These are phyloP conservation scores for Dendroctonus ponderosae DNA, from an alignment of 1,140 invertebrate genomes.

Conservation along the genomic window DNA sequence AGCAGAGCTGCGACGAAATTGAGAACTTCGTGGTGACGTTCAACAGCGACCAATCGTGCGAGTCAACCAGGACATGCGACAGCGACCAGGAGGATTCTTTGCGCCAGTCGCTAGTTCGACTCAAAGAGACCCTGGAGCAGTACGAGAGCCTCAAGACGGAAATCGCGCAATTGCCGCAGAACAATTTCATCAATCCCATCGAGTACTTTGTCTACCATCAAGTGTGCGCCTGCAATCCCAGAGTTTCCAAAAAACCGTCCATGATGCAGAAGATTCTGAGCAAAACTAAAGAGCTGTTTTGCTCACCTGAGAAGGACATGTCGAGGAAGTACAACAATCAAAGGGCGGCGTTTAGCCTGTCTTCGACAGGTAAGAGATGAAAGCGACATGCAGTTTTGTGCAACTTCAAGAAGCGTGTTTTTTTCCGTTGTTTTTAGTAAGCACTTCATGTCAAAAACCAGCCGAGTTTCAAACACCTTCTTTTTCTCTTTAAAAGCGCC, in stretches of 20 bases:
- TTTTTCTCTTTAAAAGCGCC: too few species aligned
- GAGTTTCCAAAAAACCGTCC: constrained; percentile 21
- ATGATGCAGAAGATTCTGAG: constrained; percentile 20
- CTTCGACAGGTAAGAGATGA: too few species aligned
- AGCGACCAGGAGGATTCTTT: constrained; percentile 2
- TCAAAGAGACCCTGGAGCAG: constrained; percentile 27
- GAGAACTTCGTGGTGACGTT: constrained; percentile 12
- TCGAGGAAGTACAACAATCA: constrained; percentile 11
- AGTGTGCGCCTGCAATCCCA: constrained; percentile 20
- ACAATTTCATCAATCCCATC: constrained; percentile 11
- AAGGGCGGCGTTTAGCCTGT: neutral
- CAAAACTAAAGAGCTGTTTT: constrained; percentile 24
- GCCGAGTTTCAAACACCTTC: too few species aligned
- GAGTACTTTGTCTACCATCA: constrained; percentile 33
- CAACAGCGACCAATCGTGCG: constrained; percentile 1
- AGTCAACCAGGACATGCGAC: neutral
- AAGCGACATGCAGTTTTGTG: too few species aligned
- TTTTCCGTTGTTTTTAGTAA: too few species aligned
- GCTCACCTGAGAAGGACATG: constrained; percentile 14
- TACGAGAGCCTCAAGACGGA: constrained; percentile 18
- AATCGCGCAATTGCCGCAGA: constrained; percentile 6
- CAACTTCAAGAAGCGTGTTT: neutral
- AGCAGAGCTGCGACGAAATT: constrained; percentile 13
- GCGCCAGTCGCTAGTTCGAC: constrained; percentile 6
- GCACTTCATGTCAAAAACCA: too few species aligned